Evolutionary conservation across 1,140 invertebrate genomes (phyloP), one percentile per base, ranked within the genome.

Genomic region (Ephestia elutella): DNA sequence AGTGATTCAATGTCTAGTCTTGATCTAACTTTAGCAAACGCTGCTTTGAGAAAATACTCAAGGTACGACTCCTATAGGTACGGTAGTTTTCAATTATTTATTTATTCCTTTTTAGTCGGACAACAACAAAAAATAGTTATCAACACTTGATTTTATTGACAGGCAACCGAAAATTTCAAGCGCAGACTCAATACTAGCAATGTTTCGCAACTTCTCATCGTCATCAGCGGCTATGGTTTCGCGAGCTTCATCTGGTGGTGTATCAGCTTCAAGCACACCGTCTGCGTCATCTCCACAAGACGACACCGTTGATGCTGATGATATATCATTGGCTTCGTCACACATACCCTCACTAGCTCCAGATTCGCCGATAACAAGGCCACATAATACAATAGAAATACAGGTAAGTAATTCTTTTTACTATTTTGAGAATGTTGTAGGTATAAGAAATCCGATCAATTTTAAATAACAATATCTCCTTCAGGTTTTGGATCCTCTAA

Each of bases 131-230:
- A 38, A 38, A 1, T 9, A 44, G 38, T 10, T 44, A 15, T 44
- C n/a, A 17, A 15, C 15, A n/a, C 15, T 44, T 17, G 28, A 50
- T 56, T 49, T 57, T 54, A 25, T 66, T 80, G 71, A 49, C 73
- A 88, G 89, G 71, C 78, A 77, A 30, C 82, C 83, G 73, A 91
- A 94, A 89, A 91, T 90, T 66, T 90, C 93, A 5, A 93, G 92
- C 67, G 93, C 93, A 9, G 94, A 95, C 80, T 94, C 93, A 2
- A 93, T 94, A 57, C 78, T 94, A 50, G 92, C 93, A 2, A 93
- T 94, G 92, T 94, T 94, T 69, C 85, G 92, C 25, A 93, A 92
- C 70, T 92, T 93, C 67, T 91, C 91, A 50, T 90, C 90, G 17
- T 86, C 90, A 17, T 90, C 90, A 49, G 89, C 90, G 13, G 89